Percentiles rank a stretch among this genome's conserved stretches.
These are phyloP conservation scores for Drosophila punjabiensis DNA, from an alignment of 1,140 invertebrate species.

Conservation along the genomic window DNA sequence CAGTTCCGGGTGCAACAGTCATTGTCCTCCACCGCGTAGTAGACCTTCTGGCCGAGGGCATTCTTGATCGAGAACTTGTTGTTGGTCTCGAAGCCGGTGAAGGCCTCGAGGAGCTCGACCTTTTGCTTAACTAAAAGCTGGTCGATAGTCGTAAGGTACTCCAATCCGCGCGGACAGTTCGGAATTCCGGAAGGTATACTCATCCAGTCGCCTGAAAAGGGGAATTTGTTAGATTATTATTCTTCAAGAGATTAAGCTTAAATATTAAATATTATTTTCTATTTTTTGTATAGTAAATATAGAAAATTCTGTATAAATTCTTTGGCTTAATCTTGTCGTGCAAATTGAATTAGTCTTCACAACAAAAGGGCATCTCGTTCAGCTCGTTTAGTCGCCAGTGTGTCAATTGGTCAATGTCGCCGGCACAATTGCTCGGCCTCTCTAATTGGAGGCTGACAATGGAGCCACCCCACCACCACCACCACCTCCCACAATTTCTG, in stretches of 20 bases:
- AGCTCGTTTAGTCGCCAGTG: conserved; percentile 45
- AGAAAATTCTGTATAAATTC: not conserved
- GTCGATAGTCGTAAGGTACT: conserved; percentile 96
- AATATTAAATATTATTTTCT: not conserved
- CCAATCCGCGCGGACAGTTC: conserved; percentile 95
- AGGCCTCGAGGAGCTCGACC: conserved; percentile 93
- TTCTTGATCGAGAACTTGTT: conserved; percentile 95
- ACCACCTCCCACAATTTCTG: not conserved
- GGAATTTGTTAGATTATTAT: too few species aligned
- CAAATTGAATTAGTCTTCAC: conserved; percentile 40
- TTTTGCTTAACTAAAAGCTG: conserved; percentile 95
- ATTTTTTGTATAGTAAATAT: not conserved
- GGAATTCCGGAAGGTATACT: conserved; percentile 89
- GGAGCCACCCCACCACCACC: conserved; percentile 16
- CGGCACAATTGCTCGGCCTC: conserved; percentile 54
- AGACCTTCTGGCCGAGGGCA: conserved; percentile 92
- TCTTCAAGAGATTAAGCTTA: too few species aligned
- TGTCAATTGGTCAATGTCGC: conserved; percentile 81
- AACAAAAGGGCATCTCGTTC: conserved; percentile 55
- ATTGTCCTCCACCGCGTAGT: conserved; percentile 93
- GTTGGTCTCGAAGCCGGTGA: conserved; percentile 95
- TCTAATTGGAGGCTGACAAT: conserved; percentile 65
- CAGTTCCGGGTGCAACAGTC: conserved; percentile 92
- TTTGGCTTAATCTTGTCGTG: conserved; percentile 10
- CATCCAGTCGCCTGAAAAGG: conserved; percentile 92